Evolutionary conservation across 2,888 invertebrate genomes (phyloP), one percentile per base, ranked within the genome.

Genomic region (Myathropa florea): DNA sequence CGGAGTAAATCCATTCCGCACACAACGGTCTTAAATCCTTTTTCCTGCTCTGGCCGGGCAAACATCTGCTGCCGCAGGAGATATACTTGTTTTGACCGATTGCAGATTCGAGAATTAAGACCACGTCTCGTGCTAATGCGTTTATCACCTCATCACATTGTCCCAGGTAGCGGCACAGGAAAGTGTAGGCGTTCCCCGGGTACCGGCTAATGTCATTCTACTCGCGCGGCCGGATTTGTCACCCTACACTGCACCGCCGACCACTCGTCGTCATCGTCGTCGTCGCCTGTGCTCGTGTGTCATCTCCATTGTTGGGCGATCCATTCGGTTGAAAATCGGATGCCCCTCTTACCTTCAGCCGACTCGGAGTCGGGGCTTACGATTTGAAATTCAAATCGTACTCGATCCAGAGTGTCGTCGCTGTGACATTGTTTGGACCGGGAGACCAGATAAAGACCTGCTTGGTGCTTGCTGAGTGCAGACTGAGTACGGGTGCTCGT

Each of bases 71-170:
- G 64, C 64, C 57, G 33, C 18, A 46, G 46, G 46, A 18, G n/a
- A 73, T 70, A 73, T 86, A 82, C 78, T 65, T 86, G 86, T 86
- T 86, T 82, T 86, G 86, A 83, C 86, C 86, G 79, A 86, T 83
- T 83, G 83, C 78, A 75, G 78, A 86, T 86, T 83, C 78, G 46
- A 75, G 24, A 83, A 86, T 86, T 86, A 79, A 86, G 67, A 86
- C 70, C 82, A 61, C 78, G 63, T 82, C 46, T 46, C 77, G 36
- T 75, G 73, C 65, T 86, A 86, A 86, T 86, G 61, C 83, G 75
- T 83, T 86, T 86, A 86, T 86, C 86, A 83, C 71, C 70, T 86
- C 83, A 83, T 86, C 86, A 79, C 72, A 65, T 75, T 55, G 70
- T 75, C 86, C 65, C 86, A 86, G 83, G 78, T 83, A 79, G 60